Evolutionary conservation across 2,888 invertebrate genomes (phyloP), one percentile per base, ranked within the genome.

Genomic region (Fabriciana adippe): DNA sequence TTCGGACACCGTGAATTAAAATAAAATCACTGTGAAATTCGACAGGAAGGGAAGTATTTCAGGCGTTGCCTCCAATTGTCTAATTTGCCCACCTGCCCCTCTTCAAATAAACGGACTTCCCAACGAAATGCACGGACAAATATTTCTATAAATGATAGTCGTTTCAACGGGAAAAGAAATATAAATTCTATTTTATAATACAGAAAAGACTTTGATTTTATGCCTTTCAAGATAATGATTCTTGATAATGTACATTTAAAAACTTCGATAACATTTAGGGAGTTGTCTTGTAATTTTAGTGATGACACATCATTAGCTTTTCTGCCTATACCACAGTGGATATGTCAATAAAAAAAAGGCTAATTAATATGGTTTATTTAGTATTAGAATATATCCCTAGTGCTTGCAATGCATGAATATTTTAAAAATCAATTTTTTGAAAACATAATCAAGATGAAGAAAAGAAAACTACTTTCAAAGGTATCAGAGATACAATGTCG

Each of bases 81-180:
- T 59, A 59, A 59, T 59, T 59, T 48, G 48, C 59, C n/a, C 59
- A 59, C 59, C 59, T 59, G 59, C 48, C 59, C 47, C 26, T 41
- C 16, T 31, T n/a, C 48, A 59, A 59, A 48, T 48, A 48, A 59
- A 48, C 26, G 59, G 3, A 59, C 26, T 57, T 57, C 11, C 59
- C 47, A n/a, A 13, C 21, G 31, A 59, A 59, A 59, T 26, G 26
- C 47, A 59, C 59, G 48, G 26, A 48, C 21, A 59, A 59, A 59
- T 48, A n/a, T 59, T 59, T 48, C 48, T 48, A 31, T 48, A 59
- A 59, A 59, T 59, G n/a, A 59, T 59, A 16, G 26, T 21, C 26
- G 48, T 59, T 48, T 16, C 26, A 31, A 59, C 31, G 31, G 11
- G 59, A 48, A 59, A 47, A 31, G n/a, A 59, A 48, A 48, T 59